These are phyloP conservation scores for Apocrypta bakeri DNA, from an alignment of 1,140 invertebrate genomes.

Conservation along the genomic window DNA sequence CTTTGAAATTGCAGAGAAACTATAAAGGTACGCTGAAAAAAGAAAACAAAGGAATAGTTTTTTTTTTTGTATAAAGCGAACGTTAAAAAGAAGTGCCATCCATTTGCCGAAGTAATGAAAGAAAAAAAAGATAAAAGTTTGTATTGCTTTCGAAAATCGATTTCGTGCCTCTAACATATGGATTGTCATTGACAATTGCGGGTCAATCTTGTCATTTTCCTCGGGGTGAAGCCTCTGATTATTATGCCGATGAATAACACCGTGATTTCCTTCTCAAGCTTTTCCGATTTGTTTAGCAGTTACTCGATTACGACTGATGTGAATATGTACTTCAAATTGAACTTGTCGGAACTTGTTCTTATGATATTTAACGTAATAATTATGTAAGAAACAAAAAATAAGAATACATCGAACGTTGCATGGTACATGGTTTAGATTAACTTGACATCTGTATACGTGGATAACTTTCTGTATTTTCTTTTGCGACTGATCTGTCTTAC, in stretches of 20 bases:
- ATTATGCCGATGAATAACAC: background rate
- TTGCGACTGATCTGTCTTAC: background rate
- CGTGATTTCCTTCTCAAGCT: background rate
- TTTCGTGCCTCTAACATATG: constrained; percentile 52
- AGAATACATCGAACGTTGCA: background rate
- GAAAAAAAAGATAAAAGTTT: constrained; percentile 21
- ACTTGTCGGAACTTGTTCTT: background rate
- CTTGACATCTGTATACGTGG: constrained; percentile 12
- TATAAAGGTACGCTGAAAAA: background rate
- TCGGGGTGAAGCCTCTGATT: constrained; percentile 37
- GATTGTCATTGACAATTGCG: constrained; percentile 63
- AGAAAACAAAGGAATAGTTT: background rate
- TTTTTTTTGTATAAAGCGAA: constrained; percentile 29
- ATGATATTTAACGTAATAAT: background rate
- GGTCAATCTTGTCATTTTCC: constrained; percentile 73
- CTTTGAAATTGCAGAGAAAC: background rate
- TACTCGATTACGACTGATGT: background rate
- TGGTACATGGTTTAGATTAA: constrained; percentile 38
- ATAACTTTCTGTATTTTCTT: background rate
- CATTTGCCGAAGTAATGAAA: constrained; percentile 51
- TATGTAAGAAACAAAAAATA: background rate
- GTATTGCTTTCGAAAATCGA: background rate
- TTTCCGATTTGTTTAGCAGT: background rate
- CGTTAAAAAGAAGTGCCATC: constrained; percentile 56
- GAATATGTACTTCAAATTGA: background rate